Evolutionary conservation across 1,140 invertebrate species (phyloP).

Genomic region (Triops longicaudatus): DNA sequence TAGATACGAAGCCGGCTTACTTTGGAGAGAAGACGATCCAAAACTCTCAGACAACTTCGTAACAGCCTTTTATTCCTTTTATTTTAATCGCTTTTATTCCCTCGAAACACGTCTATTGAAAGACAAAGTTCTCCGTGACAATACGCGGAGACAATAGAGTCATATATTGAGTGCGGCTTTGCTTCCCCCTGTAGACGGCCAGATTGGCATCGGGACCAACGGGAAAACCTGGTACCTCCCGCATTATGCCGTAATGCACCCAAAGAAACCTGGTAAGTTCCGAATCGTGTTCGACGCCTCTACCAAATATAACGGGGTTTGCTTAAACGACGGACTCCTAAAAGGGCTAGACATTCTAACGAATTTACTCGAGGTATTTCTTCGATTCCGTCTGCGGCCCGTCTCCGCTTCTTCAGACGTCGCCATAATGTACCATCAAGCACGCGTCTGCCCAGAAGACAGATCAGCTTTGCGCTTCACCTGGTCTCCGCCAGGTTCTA

Average conservation of each 20-base stretch:
- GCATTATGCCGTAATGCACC: conserved; percentile 29
- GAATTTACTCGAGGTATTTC: conserved; percentile 24
- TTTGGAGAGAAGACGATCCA: background rate
- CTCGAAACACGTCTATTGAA: background rate
- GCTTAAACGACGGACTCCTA: conserved; percentile 27
- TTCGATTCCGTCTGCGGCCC: conserved; percentile 28
- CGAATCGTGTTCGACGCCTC: conserved; percentile 32
- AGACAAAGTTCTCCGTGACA: background rate
- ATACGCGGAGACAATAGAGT: background rate
- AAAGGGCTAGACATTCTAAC: conserved; percentile 29
- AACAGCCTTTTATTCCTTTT: no score
- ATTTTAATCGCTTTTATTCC: background rate
- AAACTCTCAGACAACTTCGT: background rate
- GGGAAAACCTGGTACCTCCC: conserved; percentile 28
- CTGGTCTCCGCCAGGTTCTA: conserved; percentile 29
- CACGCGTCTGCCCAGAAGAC: conserved; percentile 28
- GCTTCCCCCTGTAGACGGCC: background rate
- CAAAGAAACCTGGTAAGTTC: conserved; percentile 29
- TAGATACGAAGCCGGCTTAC: conserved; percentile 10
- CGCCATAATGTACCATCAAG: conserved; percentile 29
- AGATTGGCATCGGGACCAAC: background rate
- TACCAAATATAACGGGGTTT: conserved; percentile 20
- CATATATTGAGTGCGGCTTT: background rate
- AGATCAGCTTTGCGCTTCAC: conserved; percentile 30
- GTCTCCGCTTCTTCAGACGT: conserved; percentile 29